These are phyloP conservation scores for Micrastur ruficollis DNA, from an alignment of 2,797 vertebrate genomes.

Conservation along the genomic window DNA sequence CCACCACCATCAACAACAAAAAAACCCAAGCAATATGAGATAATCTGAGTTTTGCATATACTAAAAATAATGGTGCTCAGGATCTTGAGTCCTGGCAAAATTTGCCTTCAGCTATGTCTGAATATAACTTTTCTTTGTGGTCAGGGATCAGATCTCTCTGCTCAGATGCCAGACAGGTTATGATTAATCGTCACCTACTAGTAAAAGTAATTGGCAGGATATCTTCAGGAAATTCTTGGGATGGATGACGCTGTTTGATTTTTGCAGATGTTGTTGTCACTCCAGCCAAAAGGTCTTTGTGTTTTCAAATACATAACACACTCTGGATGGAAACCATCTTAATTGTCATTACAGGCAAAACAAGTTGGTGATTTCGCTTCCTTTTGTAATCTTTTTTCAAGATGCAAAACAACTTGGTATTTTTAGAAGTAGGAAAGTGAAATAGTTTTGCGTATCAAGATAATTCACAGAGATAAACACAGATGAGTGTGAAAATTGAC, in stretches of 20 bases:
- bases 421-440: constrained; percentile 67
- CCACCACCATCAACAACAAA: not conserved
- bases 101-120: not conserved
- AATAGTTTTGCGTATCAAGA: constrained; percentile 14
- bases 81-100: not conserved
- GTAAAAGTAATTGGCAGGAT: constrained; percentile 66
- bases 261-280: constrained; percentile 63
- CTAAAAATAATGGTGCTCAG: not conserved
- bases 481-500: constrained; percentile 63
- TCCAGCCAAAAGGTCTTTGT: constrained; percentile 57
- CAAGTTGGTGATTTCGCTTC: not conserved
- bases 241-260: constrained; percentile 42
- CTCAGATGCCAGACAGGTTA: constrained; percentile 49
- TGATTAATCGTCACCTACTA: constrained; percentile 62
- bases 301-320: not conserved
- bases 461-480: constrained; percentile 61
- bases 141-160: constrained; percentile 50
- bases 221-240: constrained; percentile 68
- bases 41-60: not conserved
- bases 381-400: constrained; percentile 40
- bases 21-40: not conserved
- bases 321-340: constrained; percentile 19
- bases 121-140: constrained; percentile 33
- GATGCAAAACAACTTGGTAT: constrained; percentile 20
- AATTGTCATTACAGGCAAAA: constrained; percentile 40